Conservation (phyloP, 2,797 vertebrate genomes). For the Taeniopygia guttata region DNA sequence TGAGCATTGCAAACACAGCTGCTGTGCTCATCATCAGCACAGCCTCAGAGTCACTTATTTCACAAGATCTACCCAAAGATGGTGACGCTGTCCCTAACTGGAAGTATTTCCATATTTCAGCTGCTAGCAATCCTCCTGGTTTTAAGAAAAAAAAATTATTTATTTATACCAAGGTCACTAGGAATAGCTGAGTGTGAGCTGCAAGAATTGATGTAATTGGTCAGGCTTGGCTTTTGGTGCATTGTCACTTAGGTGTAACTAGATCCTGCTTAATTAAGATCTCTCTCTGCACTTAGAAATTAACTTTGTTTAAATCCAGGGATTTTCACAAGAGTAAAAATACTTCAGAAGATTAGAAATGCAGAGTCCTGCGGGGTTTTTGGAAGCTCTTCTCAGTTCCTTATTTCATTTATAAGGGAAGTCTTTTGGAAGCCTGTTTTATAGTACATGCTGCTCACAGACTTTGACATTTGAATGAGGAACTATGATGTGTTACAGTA, state of each 20-base stretch:
- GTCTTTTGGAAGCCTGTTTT: conserved; percentile 1
- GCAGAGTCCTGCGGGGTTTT: accelerated
- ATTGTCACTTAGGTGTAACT: background rate
- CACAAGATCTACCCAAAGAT: background rate
- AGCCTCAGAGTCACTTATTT: background rate
- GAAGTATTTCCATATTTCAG: background rate
- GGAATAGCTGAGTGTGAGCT: background rate
- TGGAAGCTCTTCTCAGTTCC: background rate
- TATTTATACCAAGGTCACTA: background rate
- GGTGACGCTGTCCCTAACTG: accelerated
- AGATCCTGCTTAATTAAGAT: background rate
- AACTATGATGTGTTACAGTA: background rate
- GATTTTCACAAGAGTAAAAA: background rate
- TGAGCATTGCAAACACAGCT: background rate
- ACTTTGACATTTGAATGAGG: background rate
- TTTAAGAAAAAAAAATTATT: background rate
- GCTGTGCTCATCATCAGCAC: background rate
- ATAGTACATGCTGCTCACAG: background rate
- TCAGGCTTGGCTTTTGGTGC: background rate
- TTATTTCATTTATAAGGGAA: background rate
- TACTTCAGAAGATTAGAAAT: background rate
- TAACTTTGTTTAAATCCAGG: background rate
- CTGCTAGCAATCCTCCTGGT: background rate
- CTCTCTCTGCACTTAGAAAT: background rate
- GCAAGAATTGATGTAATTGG: background rate